These are phyloP conservation scores for Zelleria hepariella DNA, from an alignment of 2,888 invertebrate genomes.

Conservation along the genomic window DNA sequence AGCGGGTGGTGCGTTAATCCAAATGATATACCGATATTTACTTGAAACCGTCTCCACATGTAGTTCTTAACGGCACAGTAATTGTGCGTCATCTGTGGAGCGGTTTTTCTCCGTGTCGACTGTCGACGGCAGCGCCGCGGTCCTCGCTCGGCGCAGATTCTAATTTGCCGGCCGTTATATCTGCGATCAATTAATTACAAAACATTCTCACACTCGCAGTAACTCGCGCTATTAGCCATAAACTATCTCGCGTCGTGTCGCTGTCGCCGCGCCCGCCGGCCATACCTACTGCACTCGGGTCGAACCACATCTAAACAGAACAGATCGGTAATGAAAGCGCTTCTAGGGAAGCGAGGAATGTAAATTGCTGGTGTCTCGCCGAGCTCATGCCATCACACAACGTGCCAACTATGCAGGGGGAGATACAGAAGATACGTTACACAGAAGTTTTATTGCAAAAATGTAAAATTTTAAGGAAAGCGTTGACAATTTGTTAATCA, in stretches of 20 bases:
- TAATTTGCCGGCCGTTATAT: neutral
- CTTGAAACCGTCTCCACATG: too few relatives aligned
- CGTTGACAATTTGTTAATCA: too few relatives aligned
- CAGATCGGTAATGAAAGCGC: neutral
- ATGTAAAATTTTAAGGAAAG: too few relatives aligned
- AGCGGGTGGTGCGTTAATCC: too few relatives aligned
- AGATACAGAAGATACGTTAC: neutral
- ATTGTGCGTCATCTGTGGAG: neutral
- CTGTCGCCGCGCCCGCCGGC: neutral
- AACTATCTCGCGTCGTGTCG: conserved; percentile 3
- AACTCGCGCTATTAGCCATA: conserved; percentile 1
- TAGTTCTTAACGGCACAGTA: too few relatives aligned
- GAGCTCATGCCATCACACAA: neutral
- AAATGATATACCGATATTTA: too few relatives aligned
- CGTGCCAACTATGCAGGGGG: neutral
- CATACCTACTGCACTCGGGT: neutral
- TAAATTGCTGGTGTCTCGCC: neutral
- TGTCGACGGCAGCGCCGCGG: neutral
- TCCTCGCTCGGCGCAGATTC: neutral
- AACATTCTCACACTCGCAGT: neutral
- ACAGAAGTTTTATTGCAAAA: too few relatives aligned
- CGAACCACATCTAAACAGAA: neutral
- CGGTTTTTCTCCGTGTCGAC: neutral
- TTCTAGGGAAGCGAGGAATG: neutral
- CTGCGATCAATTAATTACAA: neutral